phyloP scores from a whole-genome alignment of 2,113 vertebrate species.

The Microtus oregoni region DNA sequence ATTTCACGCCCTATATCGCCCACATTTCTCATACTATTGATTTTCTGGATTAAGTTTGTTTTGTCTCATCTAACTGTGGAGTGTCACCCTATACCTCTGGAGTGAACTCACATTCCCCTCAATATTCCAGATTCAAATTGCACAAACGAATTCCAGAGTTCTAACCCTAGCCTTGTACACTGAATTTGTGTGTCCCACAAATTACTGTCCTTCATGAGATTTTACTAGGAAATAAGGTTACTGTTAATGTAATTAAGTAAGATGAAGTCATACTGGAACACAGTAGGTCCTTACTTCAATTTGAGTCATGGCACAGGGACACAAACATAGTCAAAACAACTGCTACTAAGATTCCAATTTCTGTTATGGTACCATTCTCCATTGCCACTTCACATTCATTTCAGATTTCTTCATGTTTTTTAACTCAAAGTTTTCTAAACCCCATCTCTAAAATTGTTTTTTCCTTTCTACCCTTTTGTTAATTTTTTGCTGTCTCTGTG shows the following conservation, averaged over 20 bases:
- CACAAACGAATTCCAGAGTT: constrained; percentile 54
- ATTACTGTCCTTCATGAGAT: constrained; percentile 16
- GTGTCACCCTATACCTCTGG: background rate
- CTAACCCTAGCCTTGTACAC: constrained; percentile 10
- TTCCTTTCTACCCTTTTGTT: constrained; percentile 30
- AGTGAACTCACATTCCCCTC: constrained; percentile 46
- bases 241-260: constrained; percentile 15
- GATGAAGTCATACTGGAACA: constrained; percentile 25
- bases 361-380: background rate
- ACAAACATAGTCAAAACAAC: background rate
- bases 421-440: background rate
- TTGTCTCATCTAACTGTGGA: constrained; percentile 55
- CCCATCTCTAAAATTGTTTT: constrained; percentile 14
- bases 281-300: background rate
- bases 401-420: background rate
- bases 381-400: background rate
- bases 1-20: constrained; percentile 5
- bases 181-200: background rate
- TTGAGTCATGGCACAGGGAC: constrained; percentile 1
- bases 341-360: background rate
- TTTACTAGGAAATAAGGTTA: constrained; percentile 41
- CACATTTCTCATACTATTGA: constrained; percentile 29
- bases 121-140: constrained; percentile 6
- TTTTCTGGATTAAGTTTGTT: constrained; percentile 44
- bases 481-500: background rate